Conservation (phyloP, 2,113 vertebrate genomes). For the Siniperca knerii region DNA sequence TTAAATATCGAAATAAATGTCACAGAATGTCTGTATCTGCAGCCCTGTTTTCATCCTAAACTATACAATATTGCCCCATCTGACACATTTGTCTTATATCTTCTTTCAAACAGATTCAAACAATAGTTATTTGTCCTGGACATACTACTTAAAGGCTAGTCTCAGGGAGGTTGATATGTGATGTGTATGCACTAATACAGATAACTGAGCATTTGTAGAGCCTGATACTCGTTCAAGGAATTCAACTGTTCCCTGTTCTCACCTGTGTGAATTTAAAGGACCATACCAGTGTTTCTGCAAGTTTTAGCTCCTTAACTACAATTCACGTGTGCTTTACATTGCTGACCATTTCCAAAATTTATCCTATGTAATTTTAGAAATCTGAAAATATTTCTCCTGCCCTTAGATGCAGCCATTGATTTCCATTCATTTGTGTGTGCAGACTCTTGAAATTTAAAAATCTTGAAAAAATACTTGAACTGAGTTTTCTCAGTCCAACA, state of each 20-base stretch:
- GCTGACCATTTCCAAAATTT: not conserved
- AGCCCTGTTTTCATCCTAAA: not conserved
- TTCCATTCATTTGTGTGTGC: not conserved
- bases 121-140: no score
- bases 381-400: not conserved
- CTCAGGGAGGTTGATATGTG: not conserved
- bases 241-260: no score
- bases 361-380: not conserved
- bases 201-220: not conserved
- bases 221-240: no score
- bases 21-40: not conserved
- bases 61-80: not conserved
- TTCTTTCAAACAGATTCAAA: not conserved
- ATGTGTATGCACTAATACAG: not conserved
- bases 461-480: not conserved
- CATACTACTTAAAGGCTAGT: not conserved
- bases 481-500: not conserved
- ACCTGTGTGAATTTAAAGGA: not conserved
- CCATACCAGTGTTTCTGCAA: not conserved
- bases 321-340: not conserved
- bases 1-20: not conserved
- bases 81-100: not conserved
- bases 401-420: not conserved
- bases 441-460: not conserved
- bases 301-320: not conserved